A percentile compares a stretch with the other conserved stretches of the same genome.
phyloP scores from a whole-genome alignment of 2,888 invertebrate species.

The Pollenia griseotomentosa region DNA sequence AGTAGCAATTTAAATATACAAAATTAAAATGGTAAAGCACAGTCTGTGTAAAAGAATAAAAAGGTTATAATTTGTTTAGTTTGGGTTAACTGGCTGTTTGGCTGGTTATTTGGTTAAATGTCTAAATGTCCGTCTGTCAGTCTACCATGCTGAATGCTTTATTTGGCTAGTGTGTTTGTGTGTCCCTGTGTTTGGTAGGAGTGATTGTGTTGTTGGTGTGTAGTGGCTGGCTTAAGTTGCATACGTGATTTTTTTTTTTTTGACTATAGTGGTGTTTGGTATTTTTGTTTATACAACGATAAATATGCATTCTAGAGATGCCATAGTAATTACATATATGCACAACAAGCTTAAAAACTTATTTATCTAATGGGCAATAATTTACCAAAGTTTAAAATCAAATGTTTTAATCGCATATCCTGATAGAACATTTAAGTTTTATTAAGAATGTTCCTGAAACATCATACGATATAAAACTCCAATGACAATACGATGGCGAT shows the following conservation, averaged over 20 bases:
- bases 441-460: too few relatives aligned
- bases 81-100: conserved; percentile 44
- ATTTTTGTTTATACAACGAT: not conserved
- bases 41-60: conserved; percentile 13
- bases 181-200: not conserved
- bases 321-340: not conserved
- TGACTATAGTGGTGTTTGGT: not conserved
- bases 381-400: too few relatives aligned
- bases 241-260: conserved; percentile 55
- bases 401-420: too few relatives aligned
- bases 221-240: conserved; percentile 25
- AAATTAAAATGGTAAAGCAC: conserved; percentile 28
- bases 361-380: too few relatives aligned
- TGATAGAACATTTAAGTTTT: too few relatives aligned
- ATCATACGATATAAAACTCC: too few relatives aligned
- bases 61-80: conserved; percentile 65
- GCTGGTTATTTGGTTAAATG: conserved; percentile 27
- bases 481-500: too few relatives aligned
- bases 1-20: conserved; percentile 58
- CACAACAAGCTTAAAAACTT: too few relatives aligned
- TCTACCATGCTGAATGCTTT: conserved; percentile 35
- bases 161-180: conserved; percentile 17
- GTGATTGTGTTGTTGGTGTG: conserved; percentile 5
- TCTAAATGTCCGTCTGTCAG: conserved; percentile 22
- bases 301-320: conserved; percentile 8